Conservation (phyloP, 2,888 invertebrate genomes). For the Lithosia quadra region DNA sequence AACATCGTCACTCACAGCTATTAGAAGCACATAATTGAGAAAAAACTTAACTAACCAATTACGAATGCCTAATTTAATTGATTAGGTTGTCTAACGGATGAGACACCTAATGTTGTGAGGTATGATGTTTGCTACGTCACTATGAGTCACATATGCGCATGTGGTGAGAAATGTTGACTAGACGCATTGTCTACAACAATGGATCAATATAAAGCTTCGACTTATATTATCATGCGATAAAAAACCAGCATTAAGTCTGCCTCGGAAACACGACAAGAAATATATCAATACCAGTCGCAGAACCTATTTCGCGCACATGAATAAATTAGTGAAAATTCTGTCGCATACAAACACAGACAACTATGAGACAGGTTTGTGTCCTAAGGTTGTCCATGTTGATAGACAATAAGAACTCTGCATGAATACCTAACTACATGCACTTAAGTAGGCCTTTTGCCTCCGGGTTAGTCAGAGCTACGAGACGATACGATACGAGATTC, state of each 20-base stretch:
- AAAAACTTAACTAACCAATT: conserved; percentile 47
- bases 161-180: conserved; percentile 77
- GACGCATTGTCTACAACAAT: conserved; percentile 84
- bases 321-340: conserved; percentile 12
- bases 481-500: no score
- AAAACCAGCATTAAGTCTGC: conserved; percentile 66
- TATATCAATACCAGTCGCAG: conserved; percentile 44
- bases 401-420: background rate
- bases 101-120: conserved; percentile 68
- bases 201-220: conserved; percentile 76
- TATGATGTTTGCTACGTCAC: conserved; percentile 72
- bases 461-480: no score
- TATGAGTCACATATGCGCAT: conserved; percentile 78
- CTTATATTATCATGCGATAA: conserved; percentile 72
- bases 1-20: conserved; percentile 23
- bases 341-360: conserved; percentile 4
- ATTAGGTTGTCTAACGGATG: conserved; percentile 61
- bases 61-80: conserved; percentile 51
- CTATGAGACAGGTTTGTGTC: background rate
- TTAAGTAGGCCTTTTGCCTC: background rate
- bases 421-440: conserved; percentile 10
- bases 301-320: conserved; percentile 20
- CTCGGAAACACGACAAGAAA: conserved; percentile 51
- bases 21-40: conserved; percentile 30
- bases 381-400: background rate